Percentiles rank a stretch among this genome's conserved stretches.
These are phyloP conservation scores for Teleogryllus oceanicus DNA, from an alignment of 2,888 invertebrate genomes.

Conservation along the genomic window DNA sequence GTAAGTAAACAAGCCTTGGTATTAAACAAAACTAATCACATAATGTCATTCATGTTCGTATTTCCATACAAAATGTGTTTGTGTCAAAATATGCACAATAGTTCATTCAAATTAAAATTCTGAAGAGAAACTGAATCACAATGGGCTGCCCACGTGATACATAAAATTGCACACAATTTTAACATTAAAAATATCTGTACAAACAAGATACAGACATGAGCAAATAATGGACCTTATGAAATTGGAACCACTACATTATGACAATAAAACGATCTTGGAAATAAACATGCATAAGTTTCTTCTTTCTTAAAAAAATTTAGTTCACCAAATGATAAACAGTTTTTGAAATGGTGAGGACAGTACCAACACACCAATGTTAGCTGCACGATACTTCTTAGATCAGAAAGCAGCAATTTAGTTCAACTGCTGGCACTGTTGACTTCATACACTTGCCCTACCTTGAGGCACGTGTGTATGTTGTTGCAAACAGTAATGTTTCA, in stretches of 20 bases:
- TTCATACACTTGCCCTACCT: neutral
- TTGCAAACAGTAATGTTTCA: neutral
- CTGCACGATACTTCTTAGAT: neutral
- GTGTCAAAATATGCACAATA: neutral
- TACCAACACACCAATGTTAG: neutral
- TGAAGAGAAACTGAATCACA: too few species aligned
- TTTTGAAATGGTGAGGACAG: neutral
- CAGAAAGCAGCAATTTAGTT: neutral
- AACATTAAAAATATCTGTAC: slow-evolving; percentile 18
- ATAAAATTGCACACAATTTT: slow-evolving; percentile 1
- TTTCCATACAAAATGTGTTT: neutral
- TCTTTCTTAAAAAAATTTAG: neutral
- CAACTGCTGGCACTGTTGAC: neutral
- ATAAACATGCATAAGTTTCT: slow-evolving; percentile 3
- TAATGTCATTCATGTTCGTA: neutral
- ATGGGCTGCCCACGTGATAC: neutral
- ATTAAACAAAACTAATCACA: too few species aligned
- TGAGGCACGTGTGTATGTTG: neutral
- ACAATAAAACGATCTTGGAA: neutral
- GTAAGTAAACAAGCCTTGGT: too few species aligned
- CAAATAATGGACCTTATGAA: slow-evolving; percentile 4
- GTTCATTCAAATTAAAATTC: neutral
- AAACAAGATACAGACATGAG: neutral
- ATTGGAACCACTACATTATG: neutral
- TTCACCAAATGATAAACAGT: neutral